Percentiles rank a stretch among this genome's conserved stretches.
Evolutionary conservation across 2,113 vertebrate genomes (phyloP).

Genomic region (Telmatochromis brachygnathus): DNA sequence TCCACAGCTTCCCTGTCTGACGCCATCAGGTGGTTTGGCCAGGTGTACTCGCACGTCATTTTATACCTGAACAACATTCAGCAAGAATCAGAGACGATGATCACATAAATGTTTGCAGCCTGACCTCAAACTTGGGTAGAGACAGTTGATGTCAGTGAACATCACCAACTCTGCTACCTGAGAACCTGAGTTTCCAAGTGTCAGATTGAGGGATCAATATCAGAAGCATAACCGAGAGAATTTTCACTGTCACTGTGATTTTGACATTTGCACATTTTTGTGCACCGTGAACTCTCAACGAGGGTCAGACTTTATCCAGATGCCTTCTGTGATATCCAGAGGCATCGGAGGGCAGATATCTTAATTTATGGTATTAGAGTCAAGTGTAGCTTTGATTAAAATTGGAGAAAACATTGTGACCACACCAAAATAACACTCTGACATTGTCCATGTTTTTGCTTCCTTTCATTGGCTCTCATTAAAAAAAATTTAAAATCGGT

Average conservation of each 20-base stretch:
- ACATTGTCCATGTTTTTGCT: not conserved
- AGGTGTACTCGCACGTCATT: slow-evolving; percentile 96
- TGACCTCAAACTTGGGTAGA: not conserved
- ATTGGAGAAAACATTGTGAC: not conserved
- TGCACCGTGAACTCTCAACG: not conserved
- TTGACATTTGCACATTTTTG: not conserved
- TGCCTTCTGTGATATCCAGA: not conserved
- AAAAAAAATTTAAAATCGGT: fast-evolving
- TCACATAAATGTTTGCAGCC: not conserved
- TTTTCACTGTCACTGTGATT: not conserved
- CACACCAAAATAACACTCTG: not conserved
- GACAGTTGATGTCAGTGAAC: not conserved
- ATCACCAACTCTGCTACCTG: not conserved
- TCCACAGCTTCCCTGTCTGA: slow-evolving; percentile 78
- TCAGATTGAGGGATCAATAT: not conserved
- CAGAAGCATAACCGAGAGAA: not conserved
- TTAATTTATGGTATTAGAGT: not conserved
- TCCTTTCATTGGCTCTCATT: not conserved
- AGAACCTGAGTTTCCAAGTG: not conserved
- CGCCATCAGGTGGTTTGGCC: slow-evolving; percentile 91
- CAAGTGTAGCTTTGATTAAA: not conserved
- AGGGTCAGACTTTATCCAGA: not conserved
- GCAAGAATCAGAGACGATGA: not conserved
- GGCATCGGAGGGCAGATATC: not conserved
- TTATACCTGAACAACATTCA: slow-evolving; percentile 74